Percentiles rank a stretch among this genome's conserved stretches.
phyloP scores from a whole-genome alignment of 2,113 vertebrate genomes.

The Seriola aureovittata region DNA sequence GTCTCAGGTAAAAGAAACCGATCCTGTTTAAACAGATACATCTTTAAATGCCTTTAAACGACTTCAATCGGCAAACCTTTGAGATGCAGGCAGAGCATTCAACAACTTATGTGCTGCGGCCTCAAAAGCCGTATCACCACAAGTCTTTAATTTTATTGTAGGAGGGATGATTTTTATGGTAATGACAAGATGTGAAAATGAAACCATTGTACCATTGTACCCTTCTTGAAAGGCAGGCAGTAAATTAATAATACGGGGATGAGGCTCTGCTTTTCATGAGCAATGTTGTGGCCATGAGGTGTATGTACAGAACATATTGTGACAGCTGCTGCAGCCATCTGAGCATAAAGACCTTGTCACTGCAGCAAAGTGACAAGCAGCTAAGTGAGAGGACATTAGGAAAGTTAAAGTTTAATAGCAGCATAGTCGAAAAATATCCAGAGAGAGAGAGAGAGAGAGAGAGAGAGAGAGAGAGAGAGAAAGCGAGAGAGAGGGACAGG shows the following conservation, averaged over 20 bases:
- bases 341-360: not conserved
- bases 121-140: too few species aligned
- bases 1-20: too few species aligned
- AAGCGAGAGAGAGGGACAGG: not conserved
- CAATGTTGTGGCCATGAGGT: not conserved
- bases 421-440: conserved; percentile 8
- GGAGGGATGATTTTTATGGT: not conserved
- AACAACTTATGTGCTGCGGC: too few species aligned
- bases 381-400: conserved; percentile 18
- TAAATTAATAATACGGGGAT: not conserved
- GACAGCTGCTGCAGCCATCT: not conserved
- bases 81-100: too few species aligned
- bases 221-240: not conserved
- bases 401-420: conserved; percentile 26
- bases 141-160: not conserved
- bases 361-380: conserved; percentile 32
- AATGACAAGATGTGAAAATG: not conserved
- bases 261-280: not conserved
- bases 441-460: too few species aligned
- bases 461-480: not conserved
- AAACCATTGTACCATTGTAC: not conserved
- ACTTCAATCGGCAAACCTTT: too few species aligned
- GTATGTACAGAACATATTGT: not conserved
- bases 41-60: too few species aligned
- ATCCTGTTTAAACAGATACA: too few species aligned